Conservation (phyloP, 1,140 invertebrate species). For the Leptinotarsa undecemlineata region DNA sequence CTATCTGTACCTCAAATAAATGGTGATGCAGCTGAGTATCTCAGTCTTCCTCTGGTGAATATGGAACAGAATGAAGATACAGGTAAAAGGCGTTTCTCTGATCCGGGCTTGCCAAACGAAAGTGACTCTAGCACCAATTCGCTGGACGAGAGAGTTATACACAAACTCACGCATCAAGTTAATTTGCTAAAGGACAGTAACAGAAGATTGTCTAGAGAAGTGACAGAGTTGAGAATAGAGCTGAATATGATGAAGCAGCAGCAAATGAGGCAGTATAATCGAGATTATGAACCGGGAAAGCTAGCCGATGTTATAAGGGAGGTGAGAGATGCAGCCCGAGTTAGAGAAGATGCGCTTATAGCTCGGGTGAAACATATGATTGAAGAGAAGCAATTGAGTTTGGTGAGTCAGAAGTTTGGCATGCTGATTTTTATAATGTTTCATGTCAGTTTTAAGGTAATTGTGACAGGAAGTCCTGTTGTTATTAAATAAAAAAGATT, state of each 20-base stretch:
- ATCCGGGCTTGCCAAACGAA: conserved; percentile 62
- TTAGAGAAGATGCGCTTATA: conserved; percentile 70
- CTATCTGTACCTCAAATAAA: conserved; percentile 33
- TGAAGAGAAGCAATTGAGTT: conserved; percentile 61
- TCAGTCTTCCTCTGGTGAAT: conserved; percentile 58
- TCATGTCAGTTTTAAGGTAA: too few relatives aligned
- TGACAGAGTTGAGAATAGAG: conserved; percentile 60
- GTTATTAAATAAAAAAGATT: too few relatives aligned
- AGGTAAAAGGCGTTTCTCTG: conserved; percentile 59
- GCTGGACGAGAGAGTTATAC: conserved; percentile 57
- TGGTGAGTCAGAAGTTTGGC: conserved; percentile 50
- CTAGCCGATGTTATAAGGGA: conserved; percentile 74
- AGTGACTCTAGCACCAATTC: conserved; percentile 59
- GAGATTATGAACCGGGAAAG: conserved; percentile 74
- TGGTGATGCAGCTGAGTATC: conserved; percentile 52
- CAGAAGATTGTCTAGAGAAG: conserved; percentile 59
- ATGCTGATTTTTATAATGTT: too few relatives aligned
- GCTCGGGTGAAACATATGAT: conserved; percentile 64
- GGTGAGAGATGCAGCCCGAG: conserved; percentile 72
- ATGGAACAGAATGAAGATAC: conserved; percentile 53
- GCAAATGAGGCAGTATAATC: conserved; percentile 53
- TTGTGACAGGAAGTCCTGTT: too few relatives aligned
- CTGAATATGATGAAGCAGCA: conserved; percentile 58
- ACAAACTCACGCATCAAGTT: conserved; percentile 60
- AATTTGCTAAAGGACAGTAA: conserved; percentile 59